Percentiles rank a stretch among this genome's conserved stretches.
Evolutionary conservation across 2,797 vertebrate species (phyloP).

Genomic region (Distichodus sexfasciatus): DNA sequence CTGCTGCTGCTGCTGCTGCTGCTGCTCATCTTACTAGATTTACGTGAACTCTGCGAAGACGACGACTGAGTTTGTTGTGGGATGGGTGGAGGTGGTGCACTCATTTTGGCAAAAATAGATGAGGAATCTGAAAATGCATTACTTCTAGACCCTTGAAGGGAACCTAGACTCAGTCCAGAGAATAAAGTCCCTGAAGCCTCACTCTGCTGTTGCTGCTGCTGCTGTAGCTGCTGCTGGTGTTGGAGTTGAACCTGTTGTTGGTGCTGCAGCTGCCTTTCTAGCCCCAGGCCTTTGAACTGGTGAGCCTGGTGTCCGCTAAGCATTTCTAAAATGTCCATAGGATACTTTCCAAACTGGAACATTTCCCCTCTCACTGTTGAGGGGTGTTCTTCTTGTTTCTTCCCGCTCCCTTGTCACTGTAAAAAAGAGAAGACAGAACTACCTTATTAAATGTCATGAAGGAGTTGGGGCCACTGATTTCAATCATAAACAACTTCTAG

Average conservation of each 20-base stretch:
- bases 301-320: slow-evolving; percentile 82
- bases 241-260: slow-evolving; percentile 80
- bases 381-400: slow-evolving; percentile 37
- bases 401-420: slow-evolving; percentile 28
- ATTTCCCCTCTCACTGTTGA: slow-evolving; percentile 66
- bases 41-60: slow-evolving; percentile 76
- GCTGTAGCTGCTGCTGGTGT: slow-evolving; percentile 81
- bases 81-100: slow-evolving; percentile 71
- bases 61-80: slow-evolving; percentile 77
- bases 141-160: slow-evolving; percentile 73
- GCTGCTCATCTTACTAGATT: slow-evolving; percentile 76
- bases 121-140: slow-evolving; percentile 78
- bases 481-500: no score
- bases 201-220: slow-evolving; percentile 69
- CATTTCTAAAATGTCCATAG: slow-evolving; percentile 84
- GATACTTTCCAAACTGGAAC: slow-evolving; percentile 84
- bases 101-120: slow-evolving; percentile 79
- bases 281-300: slow-evolving; percentile 80
- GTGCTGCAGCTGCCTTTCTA: slow-evolving; percentile 77
- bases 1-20: slow-evolving; percentile 65
- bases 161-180: slow-evolving; percentile 75
- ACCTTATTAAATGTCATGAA: background rate
- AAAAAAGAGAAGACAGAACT: slow-evolving; percentile 20
- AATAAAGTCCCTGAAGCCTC: slow-evolving; percentile 74
- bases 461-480: background rate